Percentiles rank a stretch among this genome's conserved stretches.
Conservation (phyloP, 1,140 invertebrate species). For the Caligus rogercresseyi region DNA sequence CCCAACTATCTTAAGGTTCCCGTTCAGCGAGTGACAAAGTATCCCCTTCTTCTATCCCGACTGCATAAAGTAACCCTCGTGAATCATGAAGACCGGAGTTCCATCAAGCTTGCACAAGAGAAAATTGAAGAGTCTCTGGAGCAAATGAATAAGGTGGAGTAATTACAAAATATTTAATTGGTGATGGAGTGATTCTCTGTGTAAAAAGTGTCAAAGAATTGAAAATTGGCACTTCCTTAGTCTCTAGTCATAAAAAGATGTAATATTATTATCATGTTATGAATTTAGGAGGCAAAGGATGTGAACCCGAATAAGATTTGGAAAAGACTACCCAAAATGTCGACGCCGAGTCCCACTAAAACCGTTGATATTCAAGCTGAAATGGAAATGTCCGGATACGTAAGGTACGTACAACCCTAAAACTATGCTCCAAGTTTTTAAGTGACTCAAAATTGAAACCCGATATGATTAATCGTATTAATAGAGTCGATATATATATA, state of each 20-base stretch:
- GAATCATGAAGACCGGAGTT: conserved; percentile 34
- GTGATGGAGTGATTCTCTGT: too few species aligned
- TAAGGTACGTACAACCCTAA: background rate
- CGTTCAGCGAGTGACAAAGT: conserved; percentile 75
- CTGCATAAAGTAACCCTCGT: conserved; percentile 74
- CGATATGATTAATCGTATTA: too few species aligned
- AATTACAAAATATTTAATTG: too few species aligned
- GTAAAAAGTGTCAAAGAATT: too few species aligned
- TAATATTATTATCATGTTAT: too few species aligned
- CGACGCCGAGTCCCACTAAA: background rate
- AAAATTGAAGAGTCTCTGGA: conserved; percentile 82
- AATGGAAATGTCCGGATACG: background rate
- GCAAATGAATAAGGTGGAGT: conserved; percentile 56
- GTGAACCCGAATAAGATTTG: background rate
- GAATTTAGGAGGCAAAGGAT: background rate
- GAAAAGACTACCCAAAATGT: background rate
- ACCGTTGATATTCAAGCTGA: background rate
- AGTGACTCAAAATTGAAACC: too few species aligned
- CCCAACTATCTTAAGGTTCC: conserved; percentile 43
- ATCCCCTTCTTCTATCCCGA: conserved; percentile 71
- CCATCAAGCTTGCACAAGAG: conserved; percentile 46
- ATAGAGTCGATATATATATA: too few species aligned
- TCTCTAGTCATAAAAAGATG: too few species aligned
- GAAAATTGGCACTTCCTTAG: too few species aligned
- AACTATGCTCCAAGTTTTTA: too few species aligned